phyloP scores from a whole-genome alignment of 1,140 invertebrate species.

The Heliconius melpomene region DNA sequence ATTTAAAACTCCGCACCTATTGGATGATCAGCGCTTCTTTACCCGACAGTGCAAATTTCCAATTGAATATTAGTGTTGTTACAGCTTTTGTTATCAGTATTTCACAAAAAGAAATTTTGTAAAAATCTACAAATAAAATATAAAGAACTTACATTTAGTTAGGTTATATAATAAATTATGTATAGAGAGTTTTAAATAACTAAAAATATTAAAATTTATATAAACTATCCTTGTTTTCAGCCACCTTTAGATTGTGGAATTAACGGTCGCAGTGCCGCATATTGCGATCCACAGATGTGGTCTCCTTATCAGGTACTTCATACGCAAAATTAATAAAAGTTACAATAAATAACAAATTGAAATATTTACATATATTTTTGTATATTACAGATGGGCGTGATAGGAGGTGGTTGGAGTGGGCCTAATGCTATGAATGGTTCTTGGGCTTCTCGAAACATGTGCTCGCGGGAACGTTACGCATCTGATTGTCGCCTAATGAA shows the following conservation, averaged over 20 bases:
- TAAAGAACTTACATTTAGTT: background rate
- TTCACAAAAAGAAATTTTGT: too few relatives aligned
- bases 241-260: slow-evolving; percentile 71
- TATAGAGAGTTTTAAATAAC: too few relatives aligned
- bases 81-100: too few relatives aligned
- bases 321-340: background rate
- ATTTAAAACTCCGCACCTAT: too few relatives aligned
- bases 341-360: background rate
- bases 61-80: too few relatives aligned
- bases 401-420: slow-evolving; percentile 59
- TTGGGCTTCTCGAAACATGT: slow-evolving; percentile 55
- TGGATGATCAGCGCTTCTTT: too few relatives aligned
- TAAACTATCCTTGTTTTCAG: slow-evolving; percentile 51
- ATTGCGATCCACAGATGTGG: slow-evolving; percentile 74
- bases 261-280: slow-evolving; percentile 56
- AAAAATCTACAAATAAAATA: background rate
- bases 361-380: background rate
- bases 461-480: slow-evolving; percentile 61
- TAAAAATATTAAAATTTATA: background rate
- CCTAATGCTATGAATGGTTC: slow-evolving; percentile 48
- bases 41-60: too few relatives aligned
- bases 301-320: slow-evolving; percentile 67
- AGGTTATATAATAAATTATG: background rate
- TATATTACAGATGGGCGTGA: slow-evolving; percentile 59
- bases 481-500: slow-evolving; percentile 62